Evolutionary conservation across 1,140 invertebrate species (phyloP).

Genomic region (Ctenoplectra terminalis): DNA sequence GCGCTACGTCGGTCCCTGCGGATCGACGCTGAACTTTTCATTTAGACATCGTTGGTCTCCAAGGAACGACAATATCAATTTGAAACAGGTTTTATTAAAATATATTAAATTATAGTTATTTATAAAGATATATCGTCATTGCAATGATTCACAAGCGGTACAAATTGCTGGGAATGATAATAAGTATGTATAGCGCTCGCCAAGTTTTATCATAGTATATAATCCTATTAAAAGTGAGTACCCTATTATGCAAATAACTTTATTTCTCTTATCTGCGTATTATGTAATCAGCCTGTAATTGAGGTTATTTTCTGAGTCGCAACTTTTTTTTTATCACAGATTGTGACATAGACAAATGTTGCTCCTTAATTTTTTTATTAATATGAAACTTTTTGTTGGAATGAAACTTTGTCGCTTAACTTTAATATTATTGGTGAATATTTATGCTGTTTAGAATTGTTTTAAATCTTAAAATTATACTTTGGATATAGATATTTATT

Average conservation of each 20-base stretch:
- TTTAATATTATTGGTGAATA: too few relatives aligned
- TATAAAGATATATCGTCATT: neutral
- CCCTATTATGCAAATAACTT: conserved; percentile 16
- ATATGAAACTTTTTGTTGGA: neutral
- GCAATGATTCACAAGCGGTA: neutral
- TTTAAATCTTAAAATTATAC: too few relatives aligned
- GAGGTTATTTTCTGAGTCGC: neutral
- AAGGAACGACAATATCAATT: too few relatives aligned
- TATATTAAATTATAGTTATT: too few relatives aligned
- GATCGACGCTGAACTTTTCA: too few relatives aligned
- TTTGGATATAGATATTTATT: too few relatives aligned
- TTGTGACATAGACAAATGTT: neutral
- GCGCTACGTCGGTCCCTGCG: too few relatives aligned
- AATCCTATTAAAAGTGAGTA: conserved; percentile 2
- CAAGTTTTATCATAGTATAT: neutral
- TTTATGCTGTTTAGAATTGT: too few relatives aligned
- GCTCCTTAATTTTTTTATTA: neutral
- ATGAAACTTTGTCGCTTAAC: too few relatives aligned
- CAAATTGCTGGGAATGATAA: neutral
- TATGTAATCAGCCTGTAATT: neutral
- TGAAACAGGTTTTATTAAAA: too few relatives aligned
- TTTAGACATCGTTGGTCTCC: too few relatives aligned
- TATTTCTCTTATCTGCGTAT: conserved; percentile 10
- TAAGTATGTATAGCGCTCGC: neutral
- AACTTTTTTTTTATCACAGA: neutral